A percentile compares a stretch with the other conserved stretches of the same genome.
Conservation (phyloP, 2,113 vertebrate species). For the Silurus glanis region DNA sequence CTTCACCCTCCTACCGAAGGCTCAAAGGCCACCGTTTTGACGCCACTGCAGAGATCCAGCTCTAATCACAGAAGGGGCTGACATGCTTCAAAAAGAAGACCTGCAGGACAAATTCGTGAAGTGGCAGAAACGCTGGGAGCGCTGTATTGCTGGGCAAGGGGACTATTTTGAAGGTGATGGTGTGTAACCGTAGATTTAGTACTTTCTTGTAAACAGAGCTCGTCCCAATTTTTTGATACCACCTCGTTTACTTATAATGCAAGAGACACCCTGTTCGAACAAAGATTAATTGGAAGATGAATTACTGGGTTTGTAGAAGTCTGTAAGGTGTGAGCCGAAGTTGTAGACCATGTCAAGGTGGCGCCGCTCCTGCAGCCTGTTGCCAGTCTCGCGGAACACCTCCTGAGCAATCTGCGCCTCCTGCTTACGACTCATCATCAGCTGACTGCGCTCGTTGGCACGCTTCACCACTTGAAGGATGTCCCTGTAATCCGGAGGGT, state of each 20-base stretch:
- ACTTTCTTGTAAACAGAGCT: too few species aligned
- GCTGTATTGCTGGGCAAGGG: too few species aligned
- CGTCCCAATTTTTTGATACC: too few species aligned
- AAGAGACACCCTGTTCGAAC: neutral
- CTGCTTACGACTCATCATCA: constrained; percentile 76
- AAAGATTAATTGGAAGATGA: neutral
- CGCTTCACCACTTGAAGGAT: constrained; percentile 78
- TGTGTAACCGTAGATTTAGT: too few species aligned
- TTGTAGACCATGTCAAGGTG: constrained; percentile 88
- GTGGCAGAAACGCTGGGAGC: too few species aligned
- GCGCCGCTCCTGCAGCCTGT: constrained; percentile 80
- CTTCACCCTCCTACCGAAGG: too few species aligned
- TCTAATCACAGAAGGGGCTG: too few species aligned
- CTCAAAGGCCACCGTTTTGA: too few species aligned
- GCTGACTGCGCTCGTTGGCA: constrained; percentile 72
- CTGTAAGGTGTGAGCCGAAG: constrained; percentile 88
- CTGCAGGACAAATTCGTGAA: too few species aligned
- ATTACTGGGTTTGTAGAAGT: constrained; percentile 78
- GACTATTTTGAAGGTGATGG: too few species aligned
- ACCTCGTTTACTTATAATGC: neutral
- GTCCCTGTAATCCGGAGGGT: constrained; percentile 85
- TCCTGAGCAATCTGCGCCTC: constrained; percentile 80
- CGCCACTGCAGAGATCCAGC: too few species aligned
- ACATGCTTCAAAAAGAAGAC: too few species aligned
- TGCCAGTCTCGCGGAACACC: constrained; percentile 84